Base-by-base conservation (phyloP, 2,113 vertebrate species). In the Micronisus gabar region DNA sequence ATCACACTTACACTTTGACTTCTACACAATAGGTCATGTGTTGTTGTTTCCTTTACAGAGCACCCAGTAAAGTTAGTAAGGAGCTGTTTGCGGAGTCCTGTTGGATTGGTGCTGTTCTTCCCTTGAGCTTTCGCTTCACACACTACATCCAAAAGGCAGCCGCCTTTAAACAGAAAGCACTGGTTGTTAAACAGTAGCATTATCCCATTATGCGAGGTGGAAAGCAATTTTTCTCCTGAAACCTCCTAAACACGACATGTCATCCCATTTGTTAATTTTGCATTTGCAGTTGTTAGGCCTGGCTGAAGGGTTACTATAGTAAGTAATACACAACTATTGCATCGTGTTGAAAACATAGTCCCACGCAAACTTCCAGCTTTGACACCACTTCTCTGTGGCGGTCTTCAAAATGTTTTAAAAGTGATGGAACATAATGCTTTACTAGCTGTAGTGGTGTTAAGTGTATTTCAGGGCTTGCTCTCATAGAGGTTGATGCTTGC, bases 321-420 rank as follows among this genome's bases (percentile, higher is more conserved):
- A 83, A 92, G 61, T 72, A 52, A 34, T 29, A 15, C 5, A 13
- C 30, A 41, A 8, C 25, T 79, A 2, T 68, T 93, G 13, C 36
- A 7, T 71, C 0, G 10, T n/a, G 27, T 67, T 71, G n/a, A 34
- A 90, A 89, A 55, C 0, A 0, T 19, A 55, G 53, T 17, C 23
- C 53, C 62, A 5, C 27, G 32, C 30, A 84, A 50, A 53, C 45
- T 85, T 87, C 27, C 40, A 48, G 36, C 52, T 75, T 61, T 45
- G 67, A 21, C 27, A 23, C 15, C 2, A 1, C 23, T 81, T 76
- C 48, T 74, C 36, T 63, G 80, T 82, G 56, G 10, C 1, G 2
- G 63, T 59, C 59, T 84, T 93, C n/a, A 53, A 5, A 48, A 40
- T 0, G 7, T 55, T 86, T 82, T 65, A 13, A 23, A 82, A 68